These are phyloP conservation scores for Scopus umbretta DNA, from an alignment of 2,113 vertebrate species.

Conservation along the genomic window DNA sequence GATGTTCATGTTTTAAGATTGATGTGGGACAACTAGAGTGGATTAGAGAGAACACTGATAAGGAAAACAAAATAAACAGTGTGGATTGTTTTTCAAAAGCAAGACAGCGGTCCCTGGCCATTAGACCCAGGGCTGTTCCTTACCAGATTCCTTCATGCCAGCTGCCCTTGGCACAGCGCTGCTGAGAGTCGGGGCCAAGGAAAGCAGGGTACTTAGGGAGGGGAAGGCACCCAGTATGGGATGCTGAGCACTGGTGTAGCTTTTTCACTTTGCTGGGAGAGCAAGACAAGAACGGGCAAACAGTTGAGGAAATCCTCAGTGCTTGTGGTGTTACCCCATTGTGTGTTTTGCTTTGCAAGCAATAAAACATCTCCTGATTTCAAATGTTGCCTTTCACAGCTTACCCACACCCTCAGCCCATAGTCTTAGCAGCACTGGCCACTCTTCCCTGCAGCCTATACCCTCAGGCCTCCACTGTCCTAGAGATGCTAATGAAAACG, in stretches of 20 bases:
- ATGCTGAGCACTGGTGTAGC: not conserved
- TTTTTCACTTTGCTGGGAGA: not conserved
- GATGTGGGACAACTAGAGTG: not conserved
- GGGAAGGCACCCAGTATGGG: not conserved
- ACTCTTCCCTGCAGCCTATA: not conserved
- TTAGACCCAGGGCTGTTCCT: not conserved
- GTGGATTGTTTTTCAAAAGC: not conserved
- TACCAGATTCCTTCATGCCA: not conserved
- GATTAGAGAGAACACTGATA: not conserved
- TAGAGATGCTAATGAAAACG: not conserved
- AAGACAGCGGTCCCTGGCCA: not conserved
- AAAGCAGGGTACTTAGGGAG: not conserved
- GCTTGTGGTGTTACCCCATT: not conserved
- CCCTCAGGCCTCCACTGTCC: not conserved
- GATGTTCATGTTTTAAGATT: not conserved
- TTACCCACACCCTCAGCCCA: not conserved
- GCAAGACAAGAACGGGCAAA: not conserved
- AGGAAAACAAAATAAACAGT: not conserved
- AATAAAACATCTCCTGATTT: not conserved
- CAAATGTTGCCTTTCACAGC: not conserved
- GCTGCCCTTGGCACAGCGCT: rapidly evolving
- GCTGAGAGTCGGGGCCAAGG: not conserved
- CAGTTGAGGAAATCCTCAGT: not conserved
- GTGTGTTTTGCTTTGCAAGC: not conserved
- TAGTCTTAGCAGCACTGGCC: not conserved